Percentiles rank a stretch among this genome's conserved stretches.
These are phyloP conservation scores for Planiliza haematocheilus DNA, from an alignment of 2,113 vertebrate genomes.

Conservation along the genomic window DNA sequence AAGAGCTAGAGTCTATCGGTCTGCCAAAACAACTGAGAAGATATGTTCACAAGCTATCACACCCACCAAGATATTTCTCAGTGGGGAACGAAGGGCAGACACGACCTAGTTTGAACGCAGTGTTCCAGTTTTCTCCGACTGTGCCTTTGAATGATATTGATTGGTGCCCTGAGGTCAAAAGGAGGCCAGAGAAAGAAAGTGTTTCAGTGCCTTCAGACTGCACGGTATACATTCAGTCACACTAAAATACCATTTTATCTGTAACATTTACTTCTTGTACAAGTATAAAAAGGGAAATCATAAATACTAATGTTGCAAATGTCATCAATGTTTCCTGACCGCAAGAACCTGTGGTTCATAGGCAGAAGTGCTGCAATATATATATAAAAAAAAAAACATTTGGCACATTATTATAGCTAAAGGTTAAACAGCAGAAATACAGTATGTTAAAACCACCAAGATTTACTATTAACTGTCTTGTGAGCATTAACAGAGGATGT, in stretches of 20 bases:
- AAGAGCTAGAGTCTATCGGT: conserved; percentile 4
- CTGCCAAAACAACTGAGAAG: conserved; percentile 23
- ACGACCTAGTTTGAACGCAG: conserved; percentile 65
- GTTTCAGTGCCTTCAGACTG: conserved; percentile 1
- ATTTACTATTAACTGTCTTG: background rate
- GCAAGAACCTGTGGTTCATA: background rate
- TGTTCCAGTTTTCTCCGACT: conserved; percentile 59
- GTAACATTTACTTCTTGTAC: too few species aligned
- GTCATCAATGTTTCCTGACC: background rate
- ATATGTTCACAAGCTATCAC: background rate
- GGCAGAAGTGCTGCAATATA: background rate
- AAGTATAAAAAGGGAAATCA: too few species aligned
- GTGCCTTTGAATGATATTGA: conserved; percentile 58
- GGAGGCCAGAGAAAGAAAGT: conserved; percentile 12
- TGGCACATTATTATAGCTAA: background rate
- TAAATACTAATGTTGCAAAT: background rate
- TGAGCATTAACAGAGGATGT: conserved; percentile 18
- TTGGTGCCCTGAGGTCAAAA: conserved; percentile 55
- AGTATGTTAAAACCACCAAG: background rate
- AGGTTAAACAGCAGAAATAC: background rate
- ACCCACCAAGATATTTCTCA: conserved; percentile 41
- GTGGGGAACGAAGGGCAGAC: conserved; percentile 29
- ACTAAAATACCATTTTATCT: background rate
- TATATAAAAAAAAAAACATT: background rate
- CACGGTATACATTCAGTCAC: conserved; percentile 3